phyloP scores from a whole-genome alignment of 1,140 invertebrate genomes.

The Zophobas atratus region DNA sequence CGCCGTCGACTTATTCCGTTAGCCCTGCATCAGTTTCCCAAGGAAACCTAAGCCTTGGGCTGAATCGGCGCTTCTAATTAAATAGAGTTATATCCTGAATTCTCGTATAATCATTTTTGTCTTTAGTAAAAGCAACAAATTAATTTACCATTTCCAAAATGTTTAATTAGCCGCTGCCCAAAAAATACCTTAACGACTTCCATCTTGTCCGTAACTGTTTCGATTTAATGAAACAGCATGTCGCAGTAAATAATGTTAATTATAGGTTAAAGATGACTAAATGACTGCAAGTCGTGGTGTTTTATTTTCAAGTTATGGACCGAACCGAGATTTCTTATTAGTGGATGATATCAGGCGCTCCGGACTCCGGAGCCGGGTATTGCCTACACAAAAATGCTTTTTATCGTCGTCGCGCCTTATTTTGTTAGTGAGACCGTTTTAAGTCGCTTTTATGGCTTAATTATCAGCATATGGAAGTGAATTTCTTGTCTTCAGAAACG shows the following conservation, averaged over 20 bases:
- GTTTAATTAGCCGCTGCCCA: slow-evolving; percentile 3
- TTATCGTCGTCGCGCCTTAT: slow-evolving; percentile 40
- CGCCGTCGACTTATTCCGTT: too few relatives aligned
- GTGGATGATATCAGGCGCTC: slow-evolving; percentile 27
- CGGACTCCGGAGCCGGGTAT: slow-evolving; percentile 31
- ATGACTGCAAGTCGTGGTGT: not conserved
- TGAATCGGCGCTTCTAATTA: too few relatives aligned
- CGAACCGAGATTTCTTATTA: slow-evolving; percentile 17
- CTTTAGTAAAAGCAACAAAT: too few relatives aligned
- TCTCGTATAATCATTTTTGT: too few relatives aligned
- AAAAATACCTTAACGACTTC: slow-evolving; percentile 10
- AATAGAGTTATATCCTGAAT: too few relatives aligned
- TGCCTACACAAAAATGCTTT: slow-evolving; percentile 38
- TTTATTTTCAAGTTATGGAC: slow-evolving; percentile 24
- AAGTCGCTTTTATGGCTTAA: slow-evolving; percentile 52
- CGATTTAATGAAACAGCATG: slow-evolving; percentile 18
- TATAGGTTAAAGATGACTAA: slow-evolving; percentile 30
- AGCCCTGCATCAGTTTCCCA: too few relatives aligned
- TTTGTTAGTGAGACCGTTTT: slow-evolving; percentile 33
- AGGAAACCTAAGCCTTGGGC: too few relatives aligned
- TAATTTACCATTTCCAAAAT: not conserved
- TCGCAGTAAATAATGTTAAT: slow-evolving; percentile 34
- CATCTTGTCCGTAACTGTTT: slow-evolving; percentile 7
- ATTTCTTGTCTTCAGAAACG: slow-evolving; percentile 49
- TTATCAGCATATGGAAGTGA: slow-evolving; percentile 49